Conservation (phyloP, 2,113 vertebrate species). For the Alethe diademata region DNA sequence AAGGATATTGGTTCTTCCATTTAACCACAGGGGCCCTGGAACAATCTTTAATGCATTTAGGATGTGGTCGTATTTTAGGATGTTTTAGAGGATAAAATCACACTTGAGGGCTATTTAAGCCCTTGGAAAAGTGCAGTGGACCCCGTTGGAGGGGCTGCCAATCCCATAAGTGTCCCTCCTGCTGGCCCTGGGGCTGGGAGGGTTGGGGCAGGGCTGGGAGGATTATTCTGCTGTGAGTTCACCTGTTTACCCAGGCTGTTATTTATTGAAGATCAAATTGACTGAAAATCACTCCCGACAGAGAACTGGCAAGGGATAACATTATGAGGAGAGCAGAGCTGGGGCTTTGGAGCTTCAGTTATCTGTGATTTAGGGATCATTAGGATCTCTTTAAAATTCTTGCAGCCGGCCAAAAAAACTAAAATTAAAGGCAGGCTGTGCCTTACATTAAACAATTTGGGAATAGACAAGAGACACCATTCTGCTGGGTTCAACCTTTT, state of each 20-base stretch:
- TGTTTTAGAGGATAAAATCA: slow-evolving; percentile 49
- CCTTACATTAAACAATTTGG: slow-evolving; percentile 13
- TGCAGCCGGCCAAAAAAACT: not conserved
- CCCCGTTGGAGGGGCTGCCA: not conserved
- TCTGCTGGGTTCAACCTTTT: not conserved
- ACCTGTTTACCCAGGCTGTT: slow-evolving; percentile 61
- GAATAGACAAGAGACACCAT: not conserved
- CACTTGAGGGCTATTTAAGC: slow-evolving; percentile 35
- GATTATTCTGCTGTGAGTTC: slow-evolving; percentile 55
- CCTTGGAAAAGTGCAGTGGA: slow-evolving; percentile 9
- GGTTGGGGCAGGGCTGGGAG: slow-evolving; percentile 3
- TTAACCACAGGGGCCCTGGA: slow-evolving; percentile 31
- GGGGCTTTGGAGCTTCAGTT: not conserved
- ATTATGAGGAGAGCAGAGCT: slow-evolving; percentile 29
- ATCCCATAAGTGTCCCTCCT: slow-evolving; percentile 24
- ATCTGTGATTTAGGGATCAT: slow-evolving; percentile 55
- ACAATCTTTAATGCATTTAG: slow-evolving; percentile 62
- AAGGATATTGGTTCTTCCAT: slow-evolving; percentile 59
- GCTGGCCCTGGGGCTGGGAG: not conserved
- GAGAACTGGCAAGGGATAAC: slow-evolving; percentile 32
- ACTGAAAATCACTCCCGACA: slow-evolving; percentile 43
- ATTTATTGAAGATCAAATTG: slow-evolving; percentile 65
- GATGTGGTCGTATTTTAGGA: slow-evolving; percentile 66
- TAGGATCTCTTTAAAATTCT: slow-evolving; percentile 51
- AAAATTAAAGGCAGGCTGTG: slow-evolving; percentile 49